phyloP scores from a whole-genome alignment of 2,888 invertebrate species.

The Bedellia somnulentella region DNA sequence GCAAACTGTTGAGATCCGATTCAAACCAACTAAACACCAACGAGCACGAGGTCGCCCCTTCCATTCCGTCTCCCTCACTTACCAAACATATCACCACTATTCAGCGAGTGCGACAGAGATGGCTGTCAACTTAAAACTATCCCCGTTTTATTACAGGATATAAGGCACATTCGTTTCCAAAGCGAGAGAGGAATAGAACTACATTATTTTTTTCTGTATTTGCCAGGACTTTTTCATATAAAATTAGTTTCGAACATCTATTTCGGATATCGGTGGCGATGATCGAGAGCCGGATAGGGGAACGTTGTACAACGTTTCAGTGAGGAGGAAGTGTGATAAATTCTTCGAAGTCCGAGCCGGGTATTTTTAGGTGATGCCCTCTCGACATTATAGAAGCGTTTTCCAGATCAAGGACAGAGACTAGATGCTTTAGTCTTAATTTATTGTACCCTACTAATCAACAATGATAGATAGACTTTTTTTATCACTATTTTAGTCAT shows the following conservation, averaged over 20 bases:
- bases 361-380: too few species aligned
- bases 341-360: slow-evolving; percentile 31
- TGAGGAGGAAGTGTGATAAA: slow-evolving; percentile 23
- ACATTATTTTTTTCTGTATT: slow-evolving; percentile 44
- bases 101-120: slow-evolving; percentile 29
- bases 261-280: slow-evolving; percentile 31
- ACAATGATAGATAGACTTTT: too few species aligned
- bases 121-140: slow-evolving; percentile 21
- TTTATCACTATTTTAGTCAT: too few species aligned
- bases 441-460: too few species aligned
- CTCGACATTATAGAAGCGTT: too few species aligned
- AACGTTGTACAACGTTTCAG: too few species aligned
- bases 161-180: slow-evolving; percentile 45
- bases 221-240: slow-evolving; percentile 46
- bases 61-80: slow-evolving; percentile 46
- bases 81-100: slow-evolving; percentile 14
- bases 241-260: slow-evolving; percentile 30
- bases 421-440: too few species aligned
- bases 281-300: slow-evolving; percentile 22
- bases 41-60: slow-evolving; percentile 46
- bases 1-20: slow-evolving; percentile 53
- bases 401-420: slow-evolving; percentile 19
- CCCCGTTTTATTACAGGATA: slow-evolving; percentile 51
- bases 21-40: slow-evolving; percentile 45
- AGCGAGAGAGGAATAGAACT: slow-evolving; percentile 44